A percentile compares a stretch with the other conserved stretches of the same genome.
phyloP scores from a whole-genome alignment of 2,113 vertebrate species.

The Cheilinus undulatus region DNA sequence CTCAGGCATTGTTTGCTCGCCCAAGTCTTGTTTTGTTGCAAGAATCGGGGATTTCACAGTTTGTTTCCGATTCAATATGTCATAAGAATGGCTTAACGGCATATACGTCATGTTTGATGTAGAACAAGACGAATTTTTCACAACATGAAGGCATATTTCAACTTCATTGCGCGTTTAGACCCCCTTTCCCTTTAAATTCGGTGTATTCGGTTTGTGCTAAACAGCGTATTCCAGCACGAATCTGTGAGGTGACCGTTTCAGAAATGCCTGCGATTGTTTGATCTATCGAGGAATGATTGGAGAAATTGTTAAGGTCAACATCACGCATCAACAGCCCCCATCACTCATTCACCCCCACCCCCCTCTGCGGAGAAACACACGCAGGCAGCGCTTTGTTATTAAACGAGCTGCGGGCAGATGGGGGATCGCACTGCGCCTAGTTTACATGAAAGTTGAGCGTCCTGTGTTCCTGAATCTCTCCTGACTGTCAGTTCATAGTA shows the following conservation, averaged over 20 bases:
- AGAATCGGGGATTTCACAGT: constrained; percentile 25
- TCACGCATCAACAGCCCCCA: constrained; percentile 70
- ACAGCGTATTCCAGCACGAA: neutral
- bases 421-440: constrained; percentile 55
- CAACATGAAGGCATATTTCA: constrained; percentile 8
- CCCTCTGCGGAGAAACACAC: constrained; percentile 67
- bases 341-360: constrained; percentile 75
- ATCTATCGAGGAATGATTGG: constrained; percentile 29
- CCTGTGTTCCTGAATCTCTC: constrained; percentile 21
- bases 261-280: neutral
- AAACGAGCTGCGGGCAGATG: constrained; percentile 66
- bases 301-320: constrained; percentile 67
- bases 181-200: neutral
- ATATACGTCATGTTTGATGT: neutral
- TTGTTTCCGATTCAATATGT: neutral
- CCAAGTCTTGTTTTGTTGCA: constrained; percentile 44
- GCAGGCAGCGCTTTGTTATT: constrained; percentile 82
- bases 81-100: fast-evolving
- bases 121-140: neutral
- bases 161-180: constrained; percentile 37
- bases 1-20: constrained; percentile 79
- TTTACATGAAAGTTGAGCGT: constrained; percentile 72
- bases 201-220: neutral
- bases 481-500: neutral
- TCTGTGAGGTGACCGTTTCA: neutral